Evolutionary conservation across 2,888 invertebrate genomes (phyloP).

Genomic region (Agrotis ipsilon): DNA sequence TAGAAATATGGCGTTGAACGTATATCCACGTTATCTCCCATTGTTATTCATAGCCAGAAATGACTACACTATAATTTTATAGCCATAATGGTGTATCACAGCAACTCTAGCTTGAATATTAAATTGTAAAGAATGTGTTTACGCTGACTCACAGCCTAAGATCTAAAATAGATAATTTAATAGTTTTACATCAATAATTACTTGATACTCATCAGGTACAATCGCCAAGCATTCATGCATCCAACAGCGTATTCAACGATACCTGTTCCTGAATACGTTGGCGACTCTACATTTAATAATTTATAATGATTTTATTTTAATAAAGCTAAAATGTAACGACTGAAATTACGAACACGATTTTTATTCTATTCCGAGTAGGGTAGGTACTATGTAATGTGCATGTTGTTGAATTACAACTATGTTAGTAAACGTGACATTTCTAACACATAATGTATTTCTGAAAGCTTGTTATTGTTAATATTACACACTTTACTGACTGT

Average conservation of each 20-base stretch:
- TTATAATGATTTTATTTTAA: constrained; percentile 63
- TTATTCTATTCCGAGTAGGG: constrained; percentile 78
- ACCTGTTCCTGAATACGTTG: constrained; percentile 45
- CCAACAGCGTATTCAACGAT: constrained; percentile 42
- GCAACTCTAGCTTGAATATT: constrained; percentile 90
- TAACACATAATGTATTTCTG: constrained; percentile 78
- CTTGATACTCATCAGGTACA: constrained; percentile 78
- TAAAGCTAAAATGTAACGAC: constrained; percentile 82
- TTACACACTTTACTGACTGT: constrained; percentile 61
- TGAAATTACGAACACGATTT: constrained; percentile 85
- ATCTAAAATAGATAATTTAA: constrained; percentile 84
- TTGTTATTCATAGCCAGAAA: constrained; percentile 80
- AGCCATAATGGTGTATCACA: constrained; percentile 90
- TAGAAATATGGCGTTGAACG: constrained; percentile 78
- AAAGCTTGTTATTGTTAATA: constrained; percentile 73
- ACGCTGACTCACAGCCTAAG: constrained; percentile 89
- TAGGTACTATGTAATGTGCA: constrained; percentile 80
- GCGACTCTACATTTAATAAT: constrained; percentile 64
- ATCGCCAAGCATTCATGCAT: constrained; percentile 57
- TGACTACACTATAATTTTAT: constrained; percentile 85
- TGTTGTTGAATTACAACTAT: constrained; percentile 76
- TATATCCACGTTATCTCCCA: constrained; percentile 63
- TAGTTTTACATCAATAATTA: constrained; percentile 78
- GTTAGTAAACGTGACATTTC: constrained; percentile 76
- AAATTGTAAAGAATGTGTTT: constrained; percentile 87